phyloP scores from a whole-genome alignment of 2,113 vertebrate genomes.

The Mus spicilegus region DNA sequence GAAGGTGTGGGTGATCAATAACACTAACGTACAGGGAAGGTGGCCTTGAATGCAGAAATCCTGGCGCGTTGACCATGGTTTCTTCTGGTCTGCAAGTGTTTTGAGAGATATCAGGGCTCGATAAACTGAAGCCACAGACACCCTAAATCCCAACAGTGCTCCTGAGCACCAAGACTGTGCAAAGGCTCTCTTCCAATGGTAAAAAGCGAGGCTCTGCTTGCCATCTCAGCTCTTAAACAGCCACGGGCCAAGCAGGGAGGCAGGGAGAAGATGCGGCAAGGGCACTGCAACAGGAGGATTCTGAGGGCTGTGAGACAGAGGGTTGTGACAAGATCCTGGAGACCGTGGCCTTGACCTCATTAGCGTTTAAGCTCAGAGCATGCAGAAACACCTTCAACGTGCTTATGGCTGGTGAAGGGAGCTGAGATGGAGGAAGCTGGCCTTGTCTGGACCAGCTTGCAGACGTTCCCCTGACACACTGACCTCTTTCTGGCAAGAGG shows the following conservation, averaged over 20 bases:
- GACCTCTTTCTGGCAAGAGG: not conserved
- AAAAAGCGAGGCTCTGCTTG: not conserved
- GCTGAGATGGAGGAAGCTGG: not conserved
- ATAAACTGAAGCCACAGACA: not conserved
- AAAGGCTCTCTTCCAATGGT: not conserved
- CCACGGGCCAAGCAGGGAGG: conserved; percentile 26
- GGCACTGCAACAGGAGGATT: conserved; percentile 66
- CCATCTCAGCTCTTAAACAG: conserved; percentile 63
- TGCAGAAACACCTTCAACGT: conserved; percentile 69
- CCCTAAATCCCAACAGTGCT: not conserved
- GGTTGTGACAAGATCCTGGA: conserved; percentile 78
- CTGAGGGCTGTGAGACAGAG: conserved; percentile 78
- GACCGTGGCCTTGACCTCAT: conserved; percentile 70
- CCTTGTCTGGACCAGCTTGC: not conserved
- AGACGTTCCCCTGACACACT: fast-evolving
- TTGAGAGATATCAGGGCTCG: conserved; percentile 15
- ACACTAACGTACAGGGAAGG: conserved; percentile 89
- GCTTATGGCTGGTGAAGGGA: conserved; percentile 36
- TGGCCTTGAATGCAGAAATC: conserved; percentile 81
- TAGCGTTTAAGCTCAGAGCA: conserved; percentile 79
- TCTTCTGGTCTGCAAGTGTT: conserved; percentile 67
- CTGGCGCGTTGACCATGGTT: conserved; percentile 32
- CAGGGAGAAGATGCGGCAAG: conserved; percentile 68
- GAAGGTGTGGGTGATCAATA: conserved; percentile 90
- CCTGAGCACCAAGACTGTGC: conserved; percentile 33